Base-by-base conservation (phyloP, 2,797 vertebrate species). In the Pipistrellus pipistrellus region DNA sequence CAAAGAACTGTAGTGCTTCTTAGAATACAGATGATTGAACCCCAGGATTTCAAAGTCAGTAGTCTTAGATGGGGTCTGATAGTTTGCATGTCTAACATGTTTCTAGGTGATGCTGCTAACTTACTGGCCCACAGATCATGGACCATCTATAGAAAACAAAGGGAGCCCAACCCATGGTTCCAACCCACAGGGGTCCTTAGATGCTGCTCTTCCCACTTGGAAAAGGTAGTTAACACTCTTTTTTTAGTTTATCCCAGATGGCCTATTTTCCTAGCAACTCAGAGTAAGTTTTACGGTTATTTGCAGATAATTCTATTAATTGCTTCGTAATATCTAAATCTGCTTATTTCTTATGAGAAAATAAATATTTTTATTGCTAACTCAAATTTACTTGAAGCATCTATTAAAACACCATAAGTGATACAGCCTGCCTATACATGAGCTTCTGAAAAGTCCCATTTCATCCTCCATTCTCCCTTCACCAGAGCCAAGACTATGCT, bases 281-380 rank as follows among this genome's bases (percentile, higher is more conserved):
- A 48, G n/a, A 71, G 4, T 84, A 30, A 64, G 8, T 48, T 69
- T 53, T 21, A 75, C 20, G 9, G 8, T 83, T 27, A 71, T 88
- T 44, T 93, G 76, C 8, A 93, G 21, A 12, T 51, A 90, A 88
- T 77, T 53, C 44, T 55, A 17, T 59, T 78, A n/a, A 92, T 41
- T 71, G 11, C 11, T 73, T 82, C 8, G 76, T 5, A 44, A 13
- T 53, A 48, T 57, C 32, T 27, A 62, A 73, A 38, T 90, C 2
- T 88, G 72, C 5, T 20, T 68, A 13, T 72, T 3, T 35, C 27
- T 38, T 41, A 78, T 55, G 1, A 83, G 27, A 55, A 30, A n/a
- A 72, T 57, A 89, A 23, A 20, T 66, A 23, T 86, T 89, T 13
- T 35, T 83, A 48, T 27, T 15, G 3, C 53, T 53, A 46, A 95